Conservation (phyloP, 1,140 invertebrate genomes). For the Drosophila persimilis region DNA sequence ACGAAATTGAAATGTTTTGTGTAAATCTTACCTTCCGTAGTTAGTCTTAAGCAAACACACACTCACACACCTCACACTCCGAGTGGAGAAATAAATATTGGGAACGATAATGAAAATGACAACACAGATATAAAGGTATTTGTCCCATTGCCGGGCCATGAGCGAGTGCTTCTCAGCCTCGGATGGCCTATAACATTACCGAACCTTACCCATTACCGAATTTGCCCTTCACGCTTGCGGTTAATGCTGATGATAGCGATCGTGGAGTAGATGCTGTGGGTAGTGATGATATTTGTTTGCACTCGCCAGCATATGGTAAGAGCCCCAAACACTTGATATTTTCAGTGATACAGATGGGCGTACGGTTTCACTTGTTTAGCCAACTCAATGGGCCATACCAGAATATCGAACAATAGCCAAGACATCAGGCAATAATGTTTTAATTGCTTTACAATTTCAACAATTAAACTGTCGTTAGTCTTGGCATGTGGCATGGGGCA, state of each 20-base stretch:
- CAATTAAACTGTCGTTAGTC: constrained; percentile 45
- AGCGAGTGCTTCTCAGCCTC: constrained; percentile 61
- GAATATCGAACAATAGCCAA: constrained; percentile 23
- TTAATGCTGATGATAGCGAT: constrained; percentile 36
- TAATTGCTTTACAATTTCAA: constrained; percentile 30
- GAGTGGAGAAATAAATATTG: constrained; percentile 37
- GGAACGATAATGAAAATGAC: constrained; percentile 50
- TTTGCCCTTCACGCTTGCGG: constrained; percentile 74
- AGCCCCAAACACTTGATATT: constrained; percentile 48
- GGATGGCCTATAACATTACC: constrained; percentile 71
- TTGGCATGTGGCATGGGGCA: not conserved
- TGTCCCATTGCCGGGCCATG: constrained; percentile 2
- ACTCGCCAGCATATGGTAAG: constrained; percentile 21
- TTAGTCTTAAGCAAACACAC: constrained; percentile 49
- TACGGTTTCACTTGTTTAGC: constrained; percentile 31
- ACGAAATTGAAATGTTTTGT: constrained; percentile 46
- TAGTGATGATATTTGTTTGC: constrained; percentile 62
- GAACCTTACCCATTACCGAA: constrained; percentile 27
- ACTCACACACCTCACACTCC: constrained; percentile 6
- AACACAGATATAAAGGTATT: constrained; percentile 36
- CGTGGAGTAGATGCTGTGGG: constrained; percentile 3
- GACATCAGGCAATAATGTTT: constrained; percentile 4
- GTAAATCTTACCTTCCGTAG: constrained; percentile 35
- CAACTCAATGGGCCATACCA: constrained; percentile 41
- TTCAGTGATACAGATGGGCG: constrained; percentile 47